A percentile compares a stretch with the other conserved stretches of the same genome.
Evolutionary conservation across 2,113 vertebrate genomes (phyloP).

Genomic region (Euleptes europaea): DNA sequence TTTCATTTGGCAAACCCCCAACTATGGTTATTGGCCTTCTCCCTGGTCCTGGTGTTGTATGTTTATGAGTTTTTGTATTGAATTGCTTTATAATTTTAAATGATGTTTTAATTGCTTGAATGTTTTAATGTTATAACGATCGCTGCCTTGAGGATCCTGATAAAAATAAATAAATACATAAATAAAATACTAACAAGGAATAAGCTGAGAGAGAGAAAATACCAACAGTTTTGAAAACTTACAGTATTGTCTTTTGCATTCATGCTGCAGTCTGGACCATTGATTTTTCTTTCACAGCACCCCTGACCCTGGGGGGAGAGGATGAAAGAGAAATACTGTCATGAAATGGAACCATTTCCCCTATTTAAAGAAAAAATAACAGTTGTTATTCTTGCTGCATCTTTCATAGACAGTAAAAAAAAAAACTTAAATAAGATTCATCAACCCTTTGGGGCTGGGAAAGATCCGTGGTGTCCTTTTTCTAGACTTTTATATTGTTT

Average conservation of each 20-base stretch:
- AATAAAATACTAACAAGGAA: neutral
- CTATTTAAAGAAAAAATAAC: neutral
- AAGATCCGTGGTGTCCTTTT: neutral
- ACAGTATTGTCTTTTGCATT: slow-evolving; percentile 64
- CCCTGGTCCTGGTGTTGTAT: too few relatives aligned
- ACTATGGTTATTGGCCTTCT: too few relatives aligned
- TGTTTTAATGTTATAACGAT: too few relatives aligned
- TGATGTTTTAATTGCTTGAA: too few relatives aligned
- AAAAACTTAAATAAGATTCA: neutral
- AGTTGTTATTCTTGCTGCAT: neutral
- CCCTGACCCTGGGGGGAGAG: slow-evolving; percentile 62
- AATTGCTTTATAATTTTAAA: too few relatives aligned
- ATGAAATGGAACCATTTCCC: neutral
- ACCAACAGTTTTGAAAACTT: slow-evolving; percentile 14
- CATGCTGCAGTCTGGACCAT: slow-evolving; percentile 81
- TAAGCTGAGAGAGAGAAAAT: neutral
- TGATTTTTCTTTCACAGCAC: slow-evolving; percentile 79
- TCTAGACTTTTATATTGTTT: neutral
- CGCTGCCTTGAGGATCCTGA: too few relatives aligned
- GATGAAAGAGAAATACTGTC: slow-evolving; percentile 24
- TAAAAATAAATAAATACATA: too few relatives aligned
- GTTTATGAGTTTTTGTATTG: too few relatives aligned
- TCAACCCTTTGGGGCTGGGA: neutral
- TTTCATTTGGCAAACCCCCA: too few relatives aligned
- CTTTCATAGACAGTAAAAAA: neutral